A percentile compares a stretch with the other conserved stretches of the same genome.
These are phyloP conservation scores for Ectemnius continuus DNA, from an alignment of 2,888 invertebrate genomes.

Conservation along the genomic window DNA sequence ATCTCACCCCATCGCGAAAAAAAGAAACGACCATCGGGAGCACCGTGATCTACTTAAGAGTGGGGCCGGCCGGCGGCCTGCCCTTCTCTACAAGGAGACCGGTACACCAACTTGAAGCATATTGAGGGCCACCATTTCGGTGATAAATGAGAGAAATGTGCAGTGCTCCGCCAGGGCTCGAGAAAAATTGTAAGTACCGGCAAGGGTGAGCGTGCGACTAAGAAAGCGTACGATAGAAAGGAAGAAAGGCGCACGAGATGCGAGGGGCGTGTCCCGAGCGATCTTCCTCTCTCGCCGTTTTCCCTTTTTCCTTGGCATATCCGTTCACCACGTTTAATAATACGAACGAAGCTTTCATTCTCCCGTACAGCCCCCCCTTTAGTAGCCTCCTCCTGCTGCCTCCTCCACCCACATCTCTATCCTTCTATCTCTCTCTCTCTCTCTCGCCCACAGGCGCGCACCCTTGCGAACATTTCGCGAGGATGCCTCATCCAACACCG, in stretches of 20 bases:
- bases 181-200: conserved; percentile 24
- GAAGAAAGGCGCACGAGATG: conserved; percentile 1
- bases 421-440: background rate
- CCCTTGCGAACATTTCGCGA: background rate
- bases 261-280: conserved; percentile 24
- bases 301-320: conserved; percentile 16
- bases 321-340: conserved; percentile 40
- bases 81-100: background rate
- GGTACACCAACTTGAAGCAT: background rate
- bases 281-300: conserved; percentile 17
- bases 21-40: too few species aligned
- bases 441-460: background rate
- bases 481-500: conserved; percentile 28
- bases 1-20: too few species aligned
- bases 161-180: conserved; percentile 8
- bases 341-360: conserved; percentile 13
- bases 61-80: background rate
- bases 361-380: too few species aligned
- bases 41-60: conserved; percentile 13
- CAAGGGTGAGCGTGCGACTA: background rate
- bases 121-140: conserved; percentile 32
- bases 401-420: background rate
- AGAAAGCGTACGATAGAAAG: background rate
- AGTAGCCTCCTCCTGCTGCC: conserved; percentile 1
- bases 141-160: conserved; percentile 40